A percentile compares a stretch with the other conserved stretches of the same genome.
These are phyloP conservation scores for Lampris megalopsis DNA, from an alignment of 2,113 vertebrate species.

Conservation along the genomic window DNA sequence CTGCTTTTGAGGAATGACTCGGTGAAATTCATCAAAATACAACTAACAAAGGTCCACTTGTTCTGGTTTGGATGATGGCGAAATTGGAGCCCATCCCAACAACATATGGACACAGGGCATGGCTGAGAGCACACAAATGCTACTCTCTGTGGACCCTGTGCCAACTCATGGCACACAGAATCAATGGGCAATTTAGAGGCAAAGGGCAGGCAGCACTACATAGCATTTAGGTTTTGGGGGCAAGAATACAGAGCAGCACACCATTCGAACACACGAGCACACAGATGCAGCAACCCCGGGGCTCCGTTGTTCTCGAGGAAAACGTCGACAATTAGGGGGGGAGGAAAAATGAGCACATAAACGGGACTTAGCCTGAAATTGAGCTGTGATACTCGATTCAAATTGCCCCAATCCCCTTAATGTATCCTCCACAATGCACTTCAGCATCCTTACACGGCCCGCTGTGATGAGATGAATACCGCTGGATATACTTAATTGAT, in stretches of 20 bases:
- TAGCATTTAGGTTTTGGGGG: slow-evolving; percentile 53
- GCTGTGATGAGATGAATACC: slow-evolving; percentile 2
- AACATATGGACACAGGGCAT: slow-evolving; percentile 85
- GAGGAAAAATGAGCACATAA: slow-evolving; percentile 9
- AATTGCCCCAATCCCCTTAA: not conserved
- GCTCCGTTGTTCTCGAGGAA: slow-evolving; percentile 30
- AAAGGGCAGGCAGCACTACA: slow-evolving; percentile 71
- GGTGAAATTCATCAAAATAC: slow-evolving; percentile 63
- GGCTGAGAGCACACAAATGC: slow-evolving; percentile 85
- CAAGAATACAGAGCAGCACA: slow-evolving; percentile 49
- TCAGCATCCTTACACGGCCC: not conserved
- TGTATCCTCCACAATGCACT: not conserved
- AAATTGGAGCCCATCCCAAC: slow-evolving; percentile 83
- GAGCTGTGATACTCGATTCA: not conserved
- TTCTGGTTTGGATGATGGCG: slow-evolving; percentile 83
- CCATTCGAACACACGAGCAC: slow-evolving; percentile 27
- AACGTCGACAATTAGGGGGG: slow-evolving; percentile 21
- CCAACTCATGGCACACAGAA: slow-evolving; percentile 80
- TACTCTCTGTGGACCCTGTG: slow-evolving; percentile 77
- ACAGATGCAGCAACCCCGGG: slow-evolving; percentile 25
- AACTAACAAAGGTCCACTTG: slow-evolving; percentile 82
- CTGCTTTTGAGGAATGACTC: slow-evolving; percentile 61
- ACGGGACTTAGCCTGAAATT: not conserved
- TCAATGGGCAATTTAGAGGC: slow-evolving; percentile 84
- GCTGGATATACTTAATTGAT: slow-evolving; percentile 4